phyloP scores from a whole-genome alignment of 2,113 vertebrate species.

The Lichenostomus cassidix region DNA sequence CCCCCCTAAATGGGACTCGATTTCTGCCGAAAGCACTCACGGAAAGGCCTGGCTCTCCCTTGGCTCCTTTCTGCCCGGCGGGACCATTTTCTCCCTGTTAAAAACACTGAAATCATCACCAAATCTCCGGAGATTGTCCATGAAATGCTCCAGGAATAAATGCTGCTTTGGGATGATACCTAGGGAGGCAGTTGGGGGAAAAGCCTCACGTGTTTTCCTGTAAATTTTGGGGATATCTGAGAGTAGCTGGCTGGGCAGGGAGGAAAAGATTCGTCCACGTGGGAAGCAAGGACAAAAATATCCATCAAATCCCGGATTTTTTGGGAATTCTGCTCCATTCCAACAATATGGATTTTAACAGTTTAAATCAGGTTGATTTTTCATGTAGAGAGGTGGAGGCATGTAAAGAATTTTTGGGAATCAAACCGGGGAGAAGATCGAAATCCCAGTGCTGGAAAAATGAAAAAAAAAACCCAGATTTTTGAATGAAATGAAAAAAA shows the following conservation, averaged over 20 bases:
- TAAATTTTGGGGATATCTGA: neutral
- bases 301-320: neutral
- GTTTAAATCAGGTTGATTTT: neutral
- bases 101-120: neutral
- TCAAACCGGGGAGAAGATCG: neutral
- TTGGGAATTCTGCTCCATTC: neutral
- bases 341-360: neutral
- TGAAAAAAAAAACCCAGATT: neutral
- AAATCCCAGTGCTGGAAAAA: neutral
- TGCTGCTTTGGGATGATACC: neutral
- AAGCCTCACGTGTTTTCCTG: neutral
- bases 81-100: constrained; percentile 77
- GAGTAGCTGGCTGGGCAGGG: neutral
- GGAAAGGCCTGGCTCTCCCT: constrained; percentile 85
- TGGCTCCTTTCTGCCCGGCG: constrained; percentile 82
- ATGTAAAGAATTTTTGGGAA: neutral
- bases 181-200: neutral
- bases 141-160: neutral
- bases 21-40: constrained; percentile 58
- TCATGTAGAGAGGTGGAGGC: neutral
- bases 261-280: rapidly evolving
- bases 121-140: neutral
- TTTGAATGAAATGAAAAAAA: too few relatives aligned
- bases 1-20: neutral
- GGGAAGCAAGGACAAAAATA: neutral